These are phyloP conservation scores for Danionella dracula DNA, from an alignment of 2,797 vertebrate genomes.

Conservation along the genomic window DNA sequence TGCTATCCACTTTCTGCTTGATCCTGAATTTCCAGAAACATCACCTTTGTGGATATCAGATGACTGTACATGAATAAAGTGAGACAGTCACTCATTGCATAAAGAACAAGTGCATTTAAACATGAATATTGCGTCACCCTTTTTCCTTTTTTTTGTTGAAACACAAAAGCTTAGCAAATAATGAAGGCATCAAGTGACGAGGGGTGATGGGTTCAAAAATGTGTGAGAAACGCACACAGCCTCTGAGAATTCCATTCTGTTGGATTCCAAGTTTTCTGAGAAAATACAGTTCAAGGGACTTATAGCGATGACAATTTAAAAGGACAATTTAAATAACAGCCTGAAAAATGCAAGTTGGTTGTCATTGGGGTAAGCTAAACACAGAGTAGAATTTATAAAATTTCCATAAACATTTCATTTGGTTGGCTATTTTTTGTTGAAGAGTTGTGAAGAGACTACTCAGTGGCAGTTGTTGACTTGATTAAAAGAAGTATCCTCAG, in stretches of 20 bases:
- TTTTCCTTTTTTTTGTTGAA: not conserved
- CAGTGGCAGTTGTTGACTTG: too few species aligned
- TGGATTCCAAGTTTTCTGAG: not conserved
- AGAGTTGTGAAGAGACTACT: too few species aligned
- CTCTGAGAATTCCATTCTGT: not conserved
- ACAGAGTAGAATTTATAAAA: too few species aligned
- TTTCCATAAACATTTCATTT: too few species aligned
- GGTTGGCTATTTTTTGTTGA: too few species aligned
- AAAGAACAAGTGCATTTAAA: not conserved
- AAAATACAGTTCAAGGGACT: too few species aligned
- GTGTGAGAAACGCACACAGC: not conserved
- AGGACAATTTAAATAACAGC: too few species aligned
- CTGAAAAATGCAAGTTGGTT: too few species aligned
- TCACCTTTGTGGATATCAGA: not conserved
- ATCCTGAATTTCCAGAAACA: conserved; percentile 39
- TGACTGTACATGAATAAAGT: not conserved
- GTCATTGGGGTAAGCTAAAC: too few species aligned
- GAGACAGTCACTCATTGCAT: not conserved
- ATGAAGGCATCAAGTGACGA: not conserved
- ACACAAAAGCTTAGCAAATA: not conserved
- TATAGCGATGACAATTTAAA: too few species aligned
- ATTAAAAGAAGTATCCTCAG: too few species aligned
- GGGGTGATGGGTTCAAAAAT: not conserved
- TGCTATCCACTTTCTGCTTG: conserved; percentile 27
- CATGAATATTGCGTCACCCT: not conserved